Percentiles rank a stretch among this genome's conserved stretches.
phyloP scores from a whole-genome alignment of 2,888 invertebrate species.

The Athripsodes cinereus region DNA sequence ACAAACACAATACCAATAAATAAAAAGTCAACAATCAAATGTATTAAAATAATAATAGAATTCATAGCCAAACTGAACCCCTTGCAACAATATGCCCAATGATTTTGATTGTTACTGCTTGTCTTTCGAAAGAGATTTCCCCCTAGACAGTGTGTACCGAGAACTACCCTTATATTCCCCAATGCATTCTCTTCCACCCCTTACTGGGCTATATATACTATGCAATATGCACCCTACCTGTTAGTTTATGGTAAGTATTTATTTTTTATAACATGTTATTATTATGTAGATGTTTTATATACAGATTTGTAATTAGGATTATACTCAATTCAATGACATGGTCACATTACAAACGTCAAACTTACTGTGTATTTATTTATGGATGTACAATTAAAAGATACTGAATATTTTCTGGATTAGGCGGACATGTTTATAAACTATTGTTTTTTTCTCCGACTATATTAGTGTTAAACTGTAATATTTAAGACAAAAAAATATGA shows the following conservation, averaged over 20 bases:
- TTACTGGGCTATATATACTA: neutral
- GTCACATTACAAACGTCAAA: neutral
- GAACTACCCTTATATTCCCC: neutral
- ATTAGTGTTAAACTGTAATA: too few species aligned
- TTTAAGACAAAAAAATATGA: too few species aligned
- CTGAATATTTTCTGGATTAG: too few species aligned
- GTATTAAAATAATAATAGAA: neutral
- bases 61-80: neutral
- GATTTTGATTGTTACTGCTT: neutral
- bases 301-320: neutral
- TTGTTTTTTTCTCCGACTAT: too few species aligned
- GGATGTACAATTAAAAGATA: neutral
- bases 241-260: neutral
- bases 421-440: neutral
- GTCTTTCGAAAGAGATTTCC: neutral
- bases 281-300: neutral
- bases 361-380: neutral
- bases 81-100: constrained; percentile 3
- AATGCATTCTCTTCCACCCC: neutral
- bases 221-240: neutral
- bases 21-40: neutral
- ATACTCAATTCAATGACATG: neutral
- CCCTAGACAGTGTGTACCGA: neutral
- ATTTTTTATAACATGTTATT: neutral
- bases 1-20: neutral